phyloP scores from a whole-genome alignment of 2,113 vertebrate genomes.

The Chascanopsetta lugubris region DNA sequence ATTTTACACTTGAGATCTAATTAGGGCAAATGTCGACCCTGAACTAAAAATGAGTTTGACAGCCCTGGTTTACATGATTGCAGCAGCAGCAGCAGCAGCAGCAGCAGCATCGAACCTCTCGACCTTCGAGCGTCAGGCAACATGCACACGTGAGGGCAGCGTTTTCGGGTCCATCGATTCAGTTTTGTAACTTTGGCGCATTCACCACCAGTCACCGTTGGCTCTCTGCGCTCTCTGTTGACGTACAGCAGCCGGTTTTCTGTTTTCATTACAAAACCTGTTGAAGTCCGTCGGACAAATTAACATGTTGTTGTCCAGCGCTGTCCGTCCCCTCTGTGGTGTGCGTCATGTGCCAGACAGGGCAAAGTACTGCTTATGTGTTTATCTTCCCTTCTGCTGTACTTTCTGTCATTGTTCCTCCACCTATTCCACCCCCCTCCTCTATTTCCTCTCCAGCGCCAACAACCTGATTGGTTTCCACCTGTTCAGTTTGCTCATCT shows the following conservation, averaged over 20 bases:
- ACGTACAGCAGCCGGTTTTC: background rate
- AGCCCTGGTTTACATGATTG: too few species aligned
- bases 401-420: too few species aligned
- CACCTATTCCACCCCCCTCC: too few species aligned
- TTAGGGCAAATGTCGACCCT: too few species aligned
- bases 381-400: background rate
- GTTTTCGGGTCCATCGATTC: background rate
- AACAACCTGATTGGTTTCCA: background rate
- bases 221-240: background rate
- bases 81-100: too few species aligned
- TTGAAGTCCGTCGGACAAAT: background rate
- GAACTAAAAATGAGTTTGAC: too few species aligned
- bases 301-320: constrained; percentile 13
- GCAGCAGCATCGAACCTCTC: too few species aligned
- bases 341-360: background rate
- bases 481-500: background rate
- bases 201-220: background rate
- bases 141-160: background rate
- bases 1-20: too few species aligned
- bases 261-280: background rate
- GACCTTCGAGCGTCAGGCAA: background rate
- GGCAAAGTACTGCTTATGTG: background rate
- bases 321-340: background rate
- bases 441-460: background rate
- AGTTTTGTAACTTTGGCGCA: background rate